Conservation (phyloP, 2,113 vertebrate species). For the Fulica atra region DNA sequence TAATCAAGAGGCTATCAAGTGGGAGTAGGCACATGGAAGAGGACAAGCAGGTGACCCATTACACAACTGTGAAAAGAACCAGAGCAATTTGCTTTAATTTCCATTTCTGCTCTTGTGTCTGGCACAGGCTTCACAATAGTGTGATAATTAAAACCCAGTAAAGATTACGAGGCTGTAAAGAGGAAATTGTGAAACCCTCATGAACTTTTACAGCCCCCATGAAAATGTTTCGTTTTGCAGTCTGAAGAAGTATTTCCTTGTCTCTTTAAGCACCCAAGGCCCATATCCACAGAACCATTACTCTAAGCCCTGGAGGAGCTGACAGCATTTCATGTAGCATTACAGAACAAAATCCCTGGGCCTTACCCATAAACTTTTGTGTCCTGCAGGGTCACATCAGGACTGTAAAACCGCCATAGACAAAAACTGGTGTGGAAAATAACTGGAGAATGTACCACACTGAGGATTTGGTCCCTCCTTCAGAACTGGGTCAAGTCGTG, state of each 20-base stretch:
- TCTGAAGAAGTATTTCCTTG: conserved; percentile 4
- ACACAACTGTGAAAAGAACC: background rate
- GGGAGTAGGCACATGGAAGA: background rate
- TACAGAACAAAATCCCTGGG: background rate
- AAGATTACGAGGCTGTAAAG: conserved; percentile 35
- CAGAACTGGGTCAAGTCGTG: accelerated
- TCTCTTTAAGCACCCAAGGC: background rate
- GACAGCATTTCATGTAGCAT: background rate
- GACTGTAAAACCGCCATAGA: background rate
- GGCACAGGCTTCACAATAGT: background rate
- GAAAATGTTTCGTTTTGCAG: background rate
- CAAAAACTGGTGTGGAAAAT: background rate
- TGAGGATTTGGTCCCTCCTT: background rate
- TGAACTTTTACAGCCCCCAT: conserved; percentile 5
- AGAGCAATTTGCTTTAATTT: background rate
- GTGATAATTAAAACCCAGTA: background rate
- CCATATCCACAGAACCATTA: background rate
- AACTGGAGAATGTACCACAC: background rate
- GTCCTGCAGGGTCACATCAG: background rate
- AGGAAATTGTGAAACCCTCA: background rate
- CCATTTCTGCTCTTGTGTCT: background rate
- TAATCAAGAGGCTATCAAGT: background rate
- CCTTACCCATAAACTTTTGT: background rate
- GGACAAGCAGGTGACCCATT: background rate
- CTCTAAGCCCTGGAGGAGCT: background rate